Evolutionary conservation across 2,888 invertebrate genomes (phyloP).

Genomic region (Zele albiditarsus): DNA sequence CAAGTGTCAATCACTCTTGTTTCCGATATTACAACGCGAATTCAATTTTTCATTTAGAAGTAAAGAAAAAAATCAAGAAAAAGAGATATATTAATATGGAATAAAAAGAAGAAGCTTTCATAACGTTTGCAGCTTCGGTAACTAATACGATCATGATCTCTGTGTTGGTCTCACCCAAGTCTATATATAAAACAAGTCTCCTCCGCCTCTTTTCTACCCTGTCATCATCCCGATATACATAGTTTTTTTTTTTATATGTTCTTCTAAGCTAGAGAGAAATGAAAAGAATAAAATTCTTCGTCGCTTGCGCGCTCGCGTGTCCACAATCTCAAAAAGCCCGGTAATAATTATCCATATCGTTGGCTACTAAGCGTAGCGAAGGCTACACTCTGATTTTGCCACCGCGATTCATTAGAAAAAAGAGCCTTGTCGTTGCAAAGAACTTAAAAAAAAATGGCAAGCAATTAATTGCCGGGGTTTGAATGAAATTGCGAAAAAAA

Average conservation of each 20-base stretch:
- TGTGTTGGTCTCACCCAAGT: not conserved
- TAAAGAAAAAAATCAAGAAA: not conserved
- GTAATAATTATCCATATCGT: constrained; percentile 57
- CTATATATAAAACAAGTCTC: not conserved
- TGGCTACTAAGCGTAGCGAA: constrained; percentile 46
- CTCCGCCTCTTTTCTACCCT: constrained; percentile 8
- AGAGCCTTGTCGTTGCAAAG: not conserved
- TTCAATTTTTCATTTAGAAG: not conserved
- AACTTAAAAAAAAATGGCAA: not conserved
- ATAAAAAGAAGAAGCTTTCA: constrained; percentile 3
- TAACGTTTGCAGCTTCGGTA: constrained; percentile 22
- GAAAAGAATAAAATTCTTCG: constrained; percentile 18
- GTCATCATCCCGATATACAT: not conserved
- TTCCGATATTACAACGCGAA: not conserved
- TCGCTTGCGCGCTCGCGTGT: constrained; percentile 19
- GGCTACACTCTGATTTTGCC: constrained; percentile 21
- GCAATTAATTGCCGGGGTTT: not conserved
- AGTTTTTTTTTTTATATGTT: not conserved
- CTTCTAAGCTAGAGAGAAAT: not conserved
- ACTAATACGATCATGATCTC: constrained; percentile 6
- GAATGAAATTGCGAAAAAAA: not conserved
- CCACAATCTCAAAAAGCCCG: constrained; percentile 14
- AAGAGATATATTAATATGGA: too few relatives aligned
- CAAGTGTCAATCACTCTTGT: not conserved
- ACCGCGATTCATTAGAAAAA: constrained; percentile 18